A percentile compares a stretch with the other conserved stretches of the same genome.
These are phyloP conservation scores for Masticophis lateralis DNA, from an alignment of 2,797 vertebrate genomes.

Conservation along the genomic window DNA sequence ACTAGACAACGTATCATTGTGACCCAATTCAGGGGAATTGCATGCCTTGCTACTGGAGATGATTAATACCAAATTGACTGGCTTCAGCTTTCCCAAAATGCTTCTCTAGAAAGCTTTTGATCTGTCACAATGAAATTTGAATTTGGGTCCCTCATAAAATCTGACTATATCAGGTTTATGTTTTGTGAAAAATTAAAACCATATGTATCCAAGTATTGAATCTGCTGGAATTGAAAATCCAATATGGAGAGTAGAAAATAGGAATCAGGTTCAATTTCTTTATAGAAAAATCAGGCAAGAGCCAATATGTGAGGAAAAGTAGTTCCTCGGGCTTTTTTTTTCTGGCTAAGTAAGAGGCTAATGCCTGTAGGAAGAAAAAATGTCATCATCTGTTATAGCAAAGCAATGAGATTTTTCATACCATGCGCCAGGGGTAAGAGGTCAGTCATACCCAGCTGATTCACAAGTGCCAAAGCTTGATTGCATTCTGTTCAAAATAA, in stretches of 20 bases:
- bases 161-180: not conserved
- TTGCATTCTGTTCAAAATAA: conserved; percentile 66
- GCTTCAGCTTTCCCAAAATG: not conserved
- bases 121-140: not conserved
- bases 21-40: not conserved
- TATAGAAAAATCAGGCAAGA: not conserved
- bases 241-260: not conserved
- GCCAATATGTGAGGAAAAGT: not conserved
- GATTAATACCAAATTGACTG: not conserved
- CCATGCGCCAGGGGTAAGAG: conserved; percentile 56
- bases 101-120: not conserved
- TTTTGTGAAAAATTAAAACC: not conserved
- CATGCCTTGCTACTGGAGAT: not conserved
- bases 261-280: not conserved
- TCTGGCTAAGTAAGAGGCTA: not conserved
- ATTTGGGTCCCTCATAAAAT: not conserved
- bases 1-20: not conserved
- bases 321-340: not conserved
- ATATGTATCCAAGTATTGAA: not conserved
- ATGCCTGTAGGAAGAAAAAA: not conserved
- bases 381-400: not conserved
- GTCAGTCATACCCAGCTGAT: conserved; percentile 62
- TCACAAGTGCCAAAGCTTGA: conserved; percentile 72
- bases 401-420: conserved; percentile 53
- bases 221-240: not conserved